Base-by-base conservation (phyloP, 1,140 invertebrate species). In the Bombyx mori region DNA sequence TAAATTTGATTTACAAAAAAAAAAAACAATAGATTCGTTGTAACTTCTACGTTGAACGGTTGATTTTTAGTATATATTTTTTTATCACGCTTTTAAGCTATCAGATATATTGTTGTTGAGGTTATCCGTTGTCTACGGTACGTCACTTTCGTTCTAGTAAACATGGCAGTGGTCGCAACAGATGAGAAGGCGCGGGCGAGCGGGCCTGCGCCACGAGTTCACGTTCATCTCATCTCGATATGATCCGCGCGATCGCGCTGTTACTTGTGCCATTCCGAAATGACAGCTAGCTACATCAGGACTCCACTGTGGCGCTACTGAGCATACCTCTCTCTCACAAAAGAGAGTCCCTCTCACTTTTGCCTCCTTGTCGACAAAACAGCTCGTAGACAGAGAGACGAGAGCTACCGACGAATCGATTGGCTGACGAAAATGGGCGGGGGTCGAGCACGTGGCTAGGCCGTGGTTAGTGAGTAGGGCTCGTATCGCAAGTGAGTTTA, bases 81-180 rank as follows among this genome's bases (percentile, higher is more conserved):
- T 73, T 72, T 66, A 43, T 67, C 68, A 63, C 66, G 63, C 62
- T 65, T 63, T 65, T 62, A 46, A 44, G 61, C 48, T 77, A 65
- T 77, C 65, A 72, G 65, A 64, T 54, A 67, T 75, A 68, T 72
- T 65, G 62, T 66, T 63, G 65, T 79, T 72, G 73, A 83, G 80
- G 83, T 86, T 86, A 83, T 82, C 83, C 80, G 81, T 81, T 84
- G 83, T 82, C 72, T 79, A 70, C 74, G 65, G 73, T 71, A 82
- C 74, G 81, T 84, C 81, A 80, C 73, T 81, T 82, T 79, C 67
- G 68, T 76, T 78, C 79, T 82, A 79, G 81, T 86, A 85, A 85
- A 81, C 83, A 86, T 85, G 82, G 83, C 83, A 82, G 78, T 72
- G 73, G 60, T 76, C 63, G 79, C 80, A 86, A 84, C 83, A 84